phyloP scores from a whole-genome alignment of 1,140 invertebrate genomes.

The Drosophila quadrilineata region DNA sequence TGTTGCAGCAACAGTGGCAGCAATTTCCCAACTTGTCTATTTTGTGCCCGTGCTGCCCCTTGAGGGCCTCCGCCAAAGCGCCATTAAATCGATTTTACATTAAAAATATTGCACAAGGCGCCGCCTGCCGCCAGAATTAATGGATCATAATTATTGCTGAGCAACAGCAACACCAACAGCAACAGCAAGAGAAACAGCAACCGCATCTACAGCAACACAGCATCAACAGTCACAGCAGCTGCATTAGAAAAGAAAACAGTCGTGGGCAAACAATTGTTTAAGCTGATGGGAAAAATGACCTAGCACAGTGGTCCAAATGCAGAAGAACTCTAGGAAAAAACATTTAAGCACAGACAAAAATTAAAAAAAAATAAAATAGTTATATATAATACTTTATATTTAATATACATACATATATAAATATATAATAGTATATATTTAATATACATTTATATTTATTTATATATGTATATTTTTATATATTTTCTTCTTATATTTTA shows the following conservation, averaged over 20 bases:
- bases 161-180: conserved; percentile 32
- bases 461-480: no score
- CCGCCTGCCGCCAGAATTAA: conserved; percentile 67
- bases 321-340: no score
- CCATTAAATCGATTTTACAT: conserved; percentile 77
- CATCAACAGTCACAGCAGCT: conserved; percentile 16
- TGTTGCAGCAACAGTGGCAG: conserved; percentile 23
- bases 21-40: conserved; percentile 66
- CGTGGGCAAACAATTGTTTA: conserved; percentile 38
- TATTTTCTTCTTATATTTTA: no score
- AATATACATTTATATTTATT: no score
- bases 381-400: no score
- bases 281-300: conserved; percentile 7
- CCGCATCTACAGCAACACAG: conserved; percentile 6
- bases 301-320: conserved; percentile 16
- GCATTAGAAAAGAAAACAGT: conserved; percentile 69
- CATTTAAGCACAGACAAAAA: neutral
- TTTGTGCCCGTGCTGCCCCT: conserved; percentile 55
- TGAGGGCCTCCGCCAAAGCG: conserved; percentile 65
- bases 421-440: neutral
- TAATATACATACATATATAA: neutral
- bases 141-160: conserved; percentile 73
- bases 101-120: conserved; percentile 76
- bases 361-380: neutral
- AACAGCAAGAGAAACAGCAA: conserved; percentile 21